Conservation (phyloP, 1,140 invertebrate species). For the Drosophila pachea region DNA sequence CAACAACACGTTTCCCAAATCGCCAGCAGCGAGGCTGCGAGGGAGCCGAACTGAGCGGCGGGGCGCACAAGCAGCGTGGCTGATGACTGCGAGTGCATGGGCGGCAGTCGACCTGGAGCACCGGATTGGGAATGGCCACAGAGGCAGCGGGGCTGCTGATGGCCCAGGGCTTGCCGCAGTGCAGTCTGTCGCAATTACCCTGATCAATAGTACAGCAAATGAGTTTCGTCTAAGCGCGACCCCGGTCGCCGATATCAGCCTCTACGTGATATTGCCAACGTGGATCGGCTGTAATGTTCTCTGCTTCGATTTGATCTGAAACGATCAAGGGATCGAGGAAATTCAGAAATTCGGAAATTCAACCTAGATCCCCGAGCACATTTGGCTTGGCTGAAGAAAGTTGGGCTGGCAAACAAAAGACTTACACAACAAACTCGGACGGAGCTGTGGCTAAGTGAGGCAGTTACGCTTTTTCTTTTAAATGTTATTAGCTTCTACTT, state of each 20-base stretch:
- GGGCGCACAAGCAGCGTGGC: slow-evolving; percentile 56
- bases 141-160: slow-evolving; percentile 21
- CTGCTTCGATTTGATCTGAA: too few relatives aligned
- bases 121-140: slow-evolving; percentile 15
- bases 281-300: too few relatives aligned
- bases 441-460: too few relatives aligned
- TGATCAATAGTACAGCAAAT: slow-evolving; percentile 66
- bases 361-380: slow-evolving; percentile 30
- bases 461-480: too few relatives aligned
- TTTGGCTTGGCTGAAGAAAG: slow-evolving; percentile 8
- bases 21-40: slow-evolving; percentile 47
- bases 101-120: slow-evolving; percentile 33
- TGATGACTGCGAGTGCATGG: slow-evolving; percentile 49
- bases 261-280: too few relatives aligned
- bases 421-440: slow-evolving; percentile 49
- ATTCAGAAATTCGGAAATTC: too few relatives aligned
- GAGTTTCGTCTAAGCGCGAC: slow-evolving; percentile 51
- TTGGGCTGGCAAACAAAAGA: slow-evolving; percentile 55
- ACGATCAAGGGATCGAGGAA: too few relatives aligned
- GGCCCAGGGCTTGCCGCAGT: slow-evolving; percentile 52
- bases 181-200: slow-evolving; percentile 66
- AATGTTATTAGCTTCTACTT: too few relatives aligned
- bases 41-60: slow-evolving; percentile 38
- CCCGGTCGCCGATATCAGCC: slow-evolving; percentile 22
- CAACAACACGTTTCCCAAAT: slow-evolving; percentile 51